phyloP scores from a whole-genome alignment of 2,888 invertebrate species.

The Drosophila yooni region DNA sequence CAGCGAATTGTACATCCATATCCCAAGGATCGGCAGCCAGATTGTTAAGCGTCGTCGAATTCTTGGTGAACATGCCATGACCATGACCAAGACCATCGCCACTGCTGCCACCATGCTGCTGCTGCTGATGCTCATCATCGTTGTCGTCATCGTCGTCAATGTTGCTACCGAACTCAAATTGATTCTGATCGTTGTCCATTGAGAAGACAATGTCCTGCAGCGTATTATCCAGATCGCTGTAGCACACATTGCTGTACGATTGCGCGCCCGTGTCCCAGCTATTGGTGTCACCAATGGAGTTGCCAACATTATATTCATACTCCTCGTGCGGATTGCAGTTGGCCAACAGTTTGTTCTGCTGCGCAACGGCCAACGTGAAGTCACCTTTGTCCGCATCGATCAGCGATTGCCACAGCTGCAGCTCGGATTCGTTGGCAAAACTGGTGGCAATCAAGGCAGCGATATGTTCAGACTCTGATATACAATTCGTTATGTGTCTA shows the following conservation, averaged over 20 bases:
- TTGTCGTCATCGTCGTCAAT: conserved; percentile 78
- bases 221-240: conserved; percentile 60
- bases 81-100: conserved; percentile 60
- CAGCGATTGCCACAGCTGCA: conserved; percentile 85
- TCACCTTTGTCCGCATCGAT: conserved; percentile 82
- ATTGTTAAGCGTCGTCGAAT: conserved; percentile 63
- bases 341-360: conserved; percentile 83
- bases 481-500: conserved; percentile 86
- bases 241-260: conserved; percentile 61
- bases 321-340: conserved; percentile 84
- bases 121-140: conserved; percentile 59
- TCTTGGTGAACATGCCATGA: conserved; percentile 65
- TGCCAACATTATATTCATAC: conserved; percentile 73
- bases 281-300: conserved; percentile 61
- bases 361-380: conserved; percentile 77
- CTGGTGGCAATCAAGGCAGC: conserved; percentile 86
- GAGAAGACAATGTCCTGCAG: conserved; percentile 74
- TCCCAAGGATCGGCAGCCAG: conserved; percentile 79
- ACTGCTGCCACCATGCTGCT: conserved; percentile 45
- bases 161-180: conserved; percentile 73
- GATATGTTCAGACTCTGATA: conserved; percentile 86
- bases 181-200: conserved; percentile 77
- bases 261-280: conserved; percentile 49
- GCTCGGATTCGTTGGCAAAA: conserved; percentile 86
- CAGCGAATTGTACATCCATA: conserved; percentile 75